Conservation (phyloP, 2,888 invertebrate genomes). For the Eueremaeus valkanovi region DNA sequence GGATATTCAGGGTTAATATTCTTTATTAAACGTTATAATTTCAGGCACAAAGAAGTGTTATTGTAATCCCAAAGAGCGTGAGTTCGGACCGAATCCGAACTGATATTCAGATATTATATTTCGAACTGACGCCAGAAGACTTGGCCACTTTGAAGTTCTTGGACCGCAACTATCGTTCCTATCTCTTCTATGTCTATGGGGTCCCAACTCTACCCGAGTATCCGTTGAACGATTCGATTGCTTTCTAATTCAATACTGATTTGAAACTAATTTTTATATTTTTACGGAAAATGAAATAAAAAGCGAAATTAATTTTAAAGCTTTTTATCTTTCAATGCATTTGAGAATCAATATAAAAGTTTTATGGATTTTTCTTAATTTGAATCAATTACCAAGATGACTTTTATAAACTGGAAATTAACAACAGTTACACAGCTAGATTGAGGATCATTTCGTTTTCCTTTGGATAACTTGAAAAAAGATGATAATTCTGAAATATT, state of each 20-base stretch:
- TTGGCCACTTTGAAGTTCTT: slow-evolving; percentile 64
- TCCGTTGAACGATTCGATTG: slow-evolving; percentile 6
- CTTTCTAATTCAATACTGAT: not conserved
- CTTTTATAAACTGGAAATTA: too few species aligned
- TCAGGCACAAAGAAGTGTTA: slow-evolving; percentile 61
- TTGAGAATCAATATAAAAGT: too few species aligned
- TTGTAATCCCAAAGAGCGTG: slow-evolving; percentile 81
- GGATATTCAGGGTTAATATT: not conserved
- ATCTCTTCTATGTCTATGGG: not conserved
- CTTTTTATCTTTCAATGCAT: too few species aligned
- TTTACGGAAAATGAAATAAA: too few species aligned
- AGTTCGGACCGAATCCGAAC: slow-evolving; percentile 65
- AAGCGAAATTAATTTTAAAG: too few species aligned
- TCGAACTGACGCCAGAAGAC: slow-evolving; percentile 66
- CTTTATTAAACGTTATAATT: not conserved
- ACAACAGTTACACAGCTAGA: too few species aligned
- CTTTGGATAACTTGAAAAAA: too few species aligned
- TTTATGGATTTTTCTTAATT: too few species aligned
- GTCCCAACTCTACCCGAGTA: not conserved
- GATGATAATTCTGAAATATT: too few species aligned
- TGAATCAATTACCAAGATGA: too few species aligned
- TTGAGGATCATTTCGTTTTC: too few species aligned
- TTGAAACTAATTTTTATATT: too few species aligned
- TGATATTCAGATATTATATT: slow-evolving; percentile 71
- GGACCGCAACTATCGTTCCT: slow-evolving; percentile 60